Evolutionary conservation across 2,888 invertebrate species (phyloP).

Genomic region (Agrochola circellaris): DNA sequence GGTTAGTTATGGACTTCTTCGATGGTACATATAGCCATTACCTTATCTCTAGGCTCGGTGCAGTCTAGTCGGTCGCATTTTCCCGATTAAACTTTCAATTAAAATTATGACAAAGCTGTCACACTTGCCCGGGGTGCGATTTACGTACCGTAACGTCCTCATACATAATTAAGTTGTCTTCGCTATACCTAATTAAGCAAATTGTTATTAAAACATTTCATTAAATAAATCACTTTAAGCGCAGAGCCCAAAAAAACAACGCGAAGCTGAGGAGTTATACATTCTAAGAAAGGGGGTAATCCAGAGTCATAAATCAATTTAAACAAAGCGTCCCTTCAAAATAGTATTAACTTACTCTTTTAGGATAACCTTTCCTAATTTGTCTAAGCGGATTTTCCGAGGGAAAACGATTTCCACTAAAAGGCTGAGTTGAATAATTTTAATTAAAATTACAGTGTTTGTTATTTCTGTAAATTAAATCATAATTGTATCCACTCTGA

Average conservation of each 20-base stretch:
- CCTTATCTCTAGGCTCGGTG: background rate
- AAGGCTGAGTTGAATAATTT: slow-evolving; percentile 39
- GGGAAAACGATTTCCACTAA: slow-evolving; percentile 6
- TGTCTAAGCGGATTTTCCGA: slow-evolving; percentile 35
- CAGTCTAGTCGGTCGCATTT: background rate
- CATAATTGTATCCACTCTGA: too few relatives aligned
- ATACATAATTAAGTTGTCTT: too few relatives aligned
- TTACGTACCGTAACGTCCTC: background rate
- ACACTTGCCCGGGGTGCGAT: background rate
- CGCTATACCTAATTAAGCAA: slow-evolving; percentile 34
- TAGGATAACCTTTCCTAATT: too few relatives aligned
- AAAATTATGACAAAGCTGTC: background rate
- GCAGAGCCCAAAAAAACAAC: slow-evolving; percentile 14
- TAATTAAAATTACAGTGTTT: slow-evolving; percentile 42
- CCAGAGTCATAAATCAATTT: slow-evolving; percentile 68
- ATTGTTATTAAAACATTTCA: slow-evolving; percentile 25
- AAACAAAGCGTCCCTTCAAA: slow-evolving; percentile 58
- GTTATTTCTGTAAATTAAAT: slow-evolving; percentile 14
- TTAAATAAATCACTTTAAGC: slow-evolving; percentile 34
- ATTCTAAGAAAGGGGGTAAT: slow-evolving; percentile 50
- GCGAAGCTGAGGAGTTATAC: background rate
- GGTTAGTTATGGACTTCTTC: too few relatives aligned
- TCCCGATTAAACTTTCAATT: background rate
- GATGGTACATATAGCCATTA: background rate
- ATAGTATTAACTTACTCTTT: slow-evolving; percentile 53